Evolutionary conservation across 2,888 invertebrate genomes (phyloP).

Genomic region (Noctua janthina): DNA sequence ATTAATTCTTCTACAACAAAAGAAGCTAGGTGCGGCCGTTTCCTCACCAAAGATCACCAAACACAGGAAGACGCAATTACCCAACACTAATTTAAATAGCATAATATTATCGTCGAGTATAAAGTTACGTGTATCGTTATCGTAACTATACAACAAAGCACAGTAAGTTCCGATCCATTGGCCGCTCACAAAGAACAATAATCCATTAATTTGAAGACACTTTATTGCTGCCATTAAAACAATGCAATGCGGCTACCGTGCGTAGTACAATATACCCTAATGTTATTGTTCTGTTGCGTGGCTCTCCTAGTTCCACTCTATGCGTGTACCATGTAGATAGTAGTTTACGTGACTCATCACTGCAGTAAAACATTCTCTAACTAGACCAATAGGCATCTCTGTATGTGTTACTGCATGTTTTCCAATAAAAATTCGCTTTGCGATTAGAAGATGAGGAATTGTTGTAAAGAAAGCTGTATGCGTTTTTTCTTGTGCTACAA

Average conservation of each 20-base stretch:
- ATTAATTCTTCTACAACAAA: background rate
- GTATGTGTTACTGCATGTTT: background rate
- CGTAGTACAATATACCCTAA: slow-evolving; percentile 68
- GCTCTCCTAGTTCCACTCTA: slow-evolving; percentile 28
- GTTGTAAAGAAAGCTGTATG: too few species aligned
- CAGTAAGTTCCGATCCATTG: slow-evolving; percentile 82
- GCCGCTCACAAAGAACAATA: slow-evolving; percentile 83
- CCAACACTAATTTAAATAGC: slow-evolving; percentile 43
- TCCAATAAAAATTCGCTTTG: background rate
- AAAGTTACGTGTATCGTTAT: slow-evolving; percentile 72
- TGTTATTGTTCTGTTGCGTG: slow-evolving; percentile 65
- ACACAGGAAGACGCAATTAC: slow-evolving; percentile 24
- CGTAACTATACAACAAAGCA: slow-evolving; percentile 76
- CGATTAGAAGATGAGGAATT: background rate
- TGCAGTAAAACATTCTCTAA: slow-evolving; percentile 25
- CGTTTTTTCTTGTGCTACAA: background rate
- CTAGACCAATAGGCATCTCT: background rate
- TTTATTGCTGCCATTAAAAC: slow-evolving; percentile 79
- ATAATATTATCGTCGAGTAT: slow-evolving; percentile 58
- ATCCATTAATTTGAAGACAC: slow-evolving; percentile 83
- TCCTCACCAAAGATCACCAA: slow-evolving; percentile 1
- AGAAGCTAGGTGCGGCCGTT: slow-evolving; percentile 14
- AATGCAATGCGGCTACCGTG: slow-evolving; percentile 75
- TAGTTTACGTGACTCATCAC: slow-evolving; percentile 38
- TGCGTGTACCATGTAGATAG: slow-evolving; percentile 40